Conservation (phyloP, 2,888 invertebrate genomes). For the Idaea straminata region DNA sequence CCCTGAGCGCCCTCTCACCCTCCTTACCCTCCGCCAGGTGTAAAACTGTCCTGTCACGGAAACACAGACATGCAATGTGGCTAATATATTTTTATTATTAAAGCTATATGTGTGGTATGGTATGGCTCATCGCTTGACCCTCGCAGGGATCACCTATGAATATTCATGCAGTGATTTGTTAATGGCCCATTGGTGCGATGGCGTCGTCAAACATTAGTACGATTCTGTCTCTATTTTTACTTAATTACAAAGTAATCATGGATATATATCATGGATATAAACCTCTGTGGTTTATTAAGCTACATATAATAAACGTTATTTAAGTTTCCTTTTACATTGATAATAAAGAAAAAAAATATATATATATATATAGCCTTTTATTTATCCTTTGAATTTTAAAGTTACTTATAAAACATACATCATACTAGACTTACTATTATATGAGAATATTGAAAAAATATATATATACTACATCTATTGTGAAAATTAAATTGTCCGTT, state of each 20-base stretch:
- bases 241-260: neutral
- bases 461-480: too few species aligned
- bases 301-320: too few species aligned
- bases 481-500: too few species aligned
- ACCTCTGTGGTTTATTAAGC: too few species aligned
- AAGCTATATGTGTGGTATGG: conserved; percentile 53
- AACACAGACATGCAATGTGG: conserved; percentile 76
- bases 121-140: conserved; percentile 54
- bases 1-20: conserved; percentile 39
- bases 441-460: too few species aligned
- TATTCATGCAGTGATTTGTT: conserved; percentile 76
- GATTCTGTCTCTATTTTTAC: neutral
- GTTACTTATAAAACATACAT: too few species aligned
- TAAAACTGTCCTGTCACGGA: conserved; percentile 79
- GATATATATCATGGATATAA: too few species aligned
- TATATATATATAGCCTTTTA: too few species aligned
- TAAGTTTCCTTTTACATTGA: too few species aligned
- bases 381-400: too few species aligned
- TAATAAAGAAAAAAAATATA: too few species aligned
- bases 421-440: too few species aligned
- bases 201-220: conserved; percentile 7
- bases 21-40: conserved; percentile 69
- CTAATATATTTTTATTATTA: conserved; percentile 79
- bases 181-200: conserved; percentile 39
- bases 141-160: conserved; percentile 66